Evolutionary conservation across 2,888 invertebrate species (phyloP), one percentile per base, ranked within the genome.

Genomic region (Stenodema calcarata): DNA sequence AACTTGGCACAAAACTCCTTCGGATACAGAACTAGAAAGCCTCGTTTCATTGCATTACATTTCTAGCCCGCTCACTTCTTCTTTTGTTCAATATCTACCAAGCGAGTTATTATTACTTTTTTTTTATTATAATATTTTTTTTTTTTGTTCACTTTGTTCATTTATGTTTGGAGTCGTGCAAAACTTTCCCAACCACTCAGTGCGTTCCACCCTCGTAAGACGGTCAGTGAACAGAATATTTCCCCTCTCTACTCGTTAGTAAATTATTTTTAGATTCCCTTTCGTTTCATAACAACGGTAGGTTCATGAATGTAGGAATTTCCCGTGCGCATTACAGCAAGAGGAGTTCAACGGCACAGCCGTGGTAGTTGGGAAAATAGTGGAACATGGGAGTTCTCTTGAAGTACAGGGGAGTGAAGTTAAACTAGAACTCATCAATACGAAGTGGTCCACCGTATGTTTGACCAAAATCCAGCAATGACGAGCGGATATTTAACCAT

Each of bases 1-100:
- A 79, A 79, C 79, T 79, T 79, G 79, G 79, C 79, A 79, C 79
- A 79, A 79, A 79, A 79, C 79, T 79, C 79, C 79, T 79, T 79
- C 79, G 79, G 79, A 79, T 44, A 50, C 79, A 50, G 27, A 47
- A 47, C 79, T 79, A 79, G 47, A 79, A 44, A 79, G 79, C 79
- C 54, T 54, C 30, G 79, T 79, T 79, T 79, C 70, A 70, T 70
- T 23, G 42, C 79, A 79, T 79, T 79, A 79, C 79, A 79, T 79
- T 78, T 79, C 79, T 79, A 79, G 79, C 79, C 79, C 23, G 42
- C 28, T 79, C 79, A 79, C 44, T 79, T 28, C 50, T 47, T 79
- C 79, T 79, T 79, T 79, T 79, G 79, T 79, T 79, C 79, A 28
- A 79, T 79, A 79, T 79, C 79, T 47, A 79, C 79, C 50, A 28